Percentiles rank a stretch among this genome's conserved stretches.
Conservation (phyloP, 2,797 vertebrate species). For the Pachyuromys duprasi region DNA sequence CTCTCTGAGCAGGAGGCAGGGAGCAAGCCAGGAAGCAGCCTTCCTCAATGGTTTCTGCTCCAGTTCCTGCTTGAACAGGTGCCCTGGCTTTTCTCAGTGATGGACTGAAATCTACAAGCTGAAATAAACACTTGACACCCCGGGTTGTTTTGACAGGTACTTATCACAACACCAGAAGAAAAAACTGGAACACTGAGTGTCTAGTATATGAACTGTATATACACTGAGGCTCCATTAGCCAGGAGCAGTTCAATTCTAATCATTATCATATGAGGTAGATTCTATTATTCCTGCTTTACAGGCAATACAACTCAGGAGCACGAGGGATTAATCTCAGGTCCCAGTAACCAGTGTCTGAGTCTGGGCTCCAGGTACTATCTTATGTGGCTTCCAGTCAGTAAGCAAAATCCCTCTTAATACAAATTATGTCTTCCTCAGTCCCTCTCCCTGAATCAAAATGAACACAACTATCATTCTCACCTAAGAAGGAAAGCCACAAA, state of each 20-base stretch:
- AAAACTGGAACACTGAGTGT: neutral
- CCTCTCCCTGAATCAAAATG: constrained; percentile 26
- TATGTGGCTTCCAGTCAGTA: neutral
- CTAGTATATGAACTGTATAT: neutral
- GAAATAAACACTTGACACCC: neutral
- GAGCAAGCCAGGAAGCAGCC: neutral
- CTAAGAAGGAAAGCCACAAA: neutral
- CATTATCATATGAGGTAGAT: neutral
- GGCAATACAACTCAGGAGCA: neutral
- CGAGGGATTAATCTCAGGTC: neutral
- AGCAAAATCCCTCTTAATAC: neutral
- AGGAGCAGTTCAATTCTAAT: neutral
- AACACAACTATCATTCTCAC: neutral
- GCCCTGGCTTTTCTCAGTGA: neutral
- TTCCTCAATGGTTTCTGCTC: neutral
- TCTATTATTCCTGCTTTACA: neutral
- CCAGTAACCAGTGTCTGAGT: neutral
- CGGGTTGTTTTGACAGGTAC: neutral
- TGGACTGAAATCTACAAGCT: neutral
- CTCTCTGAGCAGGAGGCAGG: neutral
- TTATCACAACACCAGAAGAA: neutral
- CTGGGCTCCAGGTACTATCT: neutral
- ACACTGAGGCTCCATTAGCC: neutral
- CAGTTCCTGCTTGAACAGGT: neutral
- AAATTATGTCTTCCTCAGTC: neutral